Percentiles rank a stretch among this genome's conserved stretches.
Evolutionary conservation across 2,797 vertebrate species (phyloP).

Genomic region (Takifugu ocellatus): DNA sequence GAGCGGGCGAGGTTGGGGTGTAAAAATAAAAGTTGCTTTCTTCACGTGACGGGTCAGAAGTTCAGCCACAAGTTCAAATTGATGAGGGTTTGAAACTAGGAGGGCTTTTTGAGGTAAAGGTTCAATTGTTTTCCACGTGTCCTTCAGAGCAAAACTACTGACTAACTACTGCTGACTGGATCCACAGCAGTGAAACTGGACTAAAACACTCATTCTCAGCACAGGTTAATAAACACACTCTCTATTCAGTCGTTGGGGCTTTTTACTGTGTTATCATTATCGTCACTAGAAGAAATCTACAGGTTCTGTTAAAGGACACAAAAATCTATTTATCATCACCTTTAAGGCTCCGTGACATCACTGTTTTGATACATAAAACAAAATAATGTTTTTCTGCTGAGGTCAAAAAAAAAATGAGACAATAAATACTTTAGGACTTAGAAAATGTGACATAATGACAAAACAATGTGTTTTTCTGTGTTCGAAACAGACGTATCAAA

Average conservation of each 20-base stretch:
- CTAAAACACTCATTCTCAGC: not conserved
- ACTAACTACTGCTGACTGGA: slow-evolving; percentile 42
- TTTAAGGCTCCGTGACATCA: not conserved
- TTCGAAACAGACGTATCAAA: no score
- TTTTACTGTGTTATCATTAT: not conserved
- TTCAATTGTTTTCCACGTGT: slow-evolving; percentile 69
- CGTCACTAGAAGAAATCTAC: not conserved
- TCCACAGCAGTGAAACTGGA: slow-evolving; percentile 29
- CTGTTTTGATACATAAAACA: not conserved
- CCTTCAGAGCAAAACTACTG: slow-evolving; percentile 43
- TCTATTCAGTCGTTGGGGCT: not conserved
- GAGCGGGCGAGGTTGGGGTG: no score
- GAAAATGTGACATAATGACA: no score
- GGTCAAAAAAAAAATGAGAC: no score
- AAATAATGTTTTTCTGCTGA: no score
- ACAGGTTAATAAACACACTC: no score
- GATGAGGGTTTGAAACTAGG: no score
- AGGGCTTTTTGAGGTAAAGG: slow-evolving; percentile 1
- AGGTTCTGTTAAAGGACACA: not conserved
- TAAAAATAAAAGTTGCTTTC: slow-evolving; percentile 37
- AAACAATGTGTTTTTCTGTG: no score
- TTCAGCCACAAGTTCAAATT: no score
- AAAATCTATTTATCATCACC: not conserved
- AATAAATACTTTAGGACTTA: no score
- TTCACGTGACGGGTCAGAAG: slow-evolving; percentile 29